Conservation (phyloP, 2,888 invertebrate species). For the Perizoma affinitatum region DNA sequence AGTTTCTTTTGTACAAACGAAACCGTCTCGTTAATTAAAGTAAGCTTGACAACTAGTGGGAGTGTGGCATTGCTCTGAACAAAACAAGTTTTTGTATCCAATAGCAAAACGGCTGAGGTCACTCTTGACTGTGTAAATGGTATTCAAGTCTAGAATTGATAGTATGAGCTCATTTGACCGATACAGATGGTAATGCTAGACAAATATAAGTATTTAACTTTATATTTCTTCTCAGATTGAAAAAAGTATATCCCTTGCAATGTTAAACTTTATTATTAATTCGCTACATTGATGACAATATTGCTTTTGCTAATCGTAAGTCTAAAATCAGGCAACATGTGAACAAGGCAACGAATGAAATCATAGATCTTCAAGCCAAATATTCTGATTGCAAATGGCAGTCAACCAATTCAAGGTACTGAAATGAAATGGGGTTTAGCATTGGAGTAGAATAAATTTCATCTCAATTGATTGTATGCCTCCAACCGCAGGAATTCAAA, state of each 20-base stretch:
- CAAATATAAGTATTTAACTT: too few species aligned
- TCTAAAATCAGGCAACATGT: too few species aligned
- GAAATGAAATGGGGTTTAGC: slow-evolving; percentile 1
- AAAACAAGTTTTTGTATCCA: slow-evolving; percentile 46
- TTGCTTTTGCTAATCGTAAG: too few species aligned
- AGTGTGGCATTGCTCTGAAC: slow-evolving; percentile 33
- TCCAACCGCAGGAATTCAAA: slow-evolving; percentile 29
- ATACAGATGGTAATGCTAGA: not conserved
- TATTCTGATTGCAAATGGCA: slow-evolving; percentile 2
- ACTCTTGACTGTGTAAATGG: slow-evolving; percentile 34
- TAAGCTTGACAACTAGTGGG: slow-evolving; percentile 28
- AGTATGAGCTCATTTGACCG: slow-evolving; percentile 16
- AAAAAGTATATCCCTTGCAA: too few species aligned
- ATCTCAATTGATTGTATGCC: slow-evolving; percentile 13
- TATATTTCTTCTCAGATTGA: too few species aligned
- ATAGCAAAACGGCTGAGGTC: slow-evolving; percentile 50
- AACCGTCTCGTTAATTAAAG: slow-evolving; percentile 13
- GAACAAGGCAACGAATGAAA: too few species aligned
- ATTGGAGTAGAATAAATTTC: slow-evolving; percentile 9
- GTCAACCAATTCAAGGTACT: not conserved
- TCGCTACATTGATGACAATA: too few species aligned
- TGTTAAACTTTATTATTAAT: too few species aligned
- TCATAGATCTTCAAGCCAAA: too few species aligned
- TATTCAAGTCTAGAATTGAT: slow-evolving; percentile 20
- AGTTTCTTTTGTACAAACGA: slow-evolving; percentile 2